Percentiles rank a stretch among this genome's conserved stretches.
Evolutionary conservation across 2,888 invertebrate species (phyloP).

Genomic region (Chrysodeixis includens): DNA sequence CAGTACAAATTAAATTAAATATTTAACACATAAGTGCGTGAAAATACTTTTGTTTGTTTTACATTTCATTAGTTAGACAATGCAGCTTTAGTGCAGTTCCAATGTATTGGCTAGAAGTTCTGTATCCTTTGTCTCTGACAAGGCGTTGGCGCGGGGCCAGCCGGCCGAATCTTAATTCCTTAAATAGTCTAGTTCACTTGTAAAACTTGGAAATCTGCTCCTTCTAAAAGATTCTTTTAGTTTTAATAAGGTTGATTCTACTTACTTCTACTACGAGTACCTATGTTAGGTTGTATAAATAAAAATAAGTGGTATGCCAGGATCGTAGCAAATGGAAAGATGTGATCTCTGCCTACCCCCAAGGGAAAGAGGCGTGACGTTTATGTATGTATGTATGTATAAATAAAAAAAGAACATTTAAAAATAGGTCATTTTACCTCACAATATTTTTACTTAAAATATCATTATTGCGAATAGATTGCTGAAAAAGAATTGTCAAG

Average conservation of each 20-base stretch:
- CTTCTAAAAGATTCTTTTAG: slow-evolving; percentile 29
- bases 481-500: too few relatives aligned
- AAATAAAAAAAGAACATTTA: too few relatives aligned
- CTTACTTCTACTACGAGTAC: too few relatives aligned
- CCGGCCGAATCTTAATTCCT: slow-evolving; percentile 49
- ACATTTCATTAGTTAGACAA: neutral
- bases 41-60: slow-evolving; percentile 1
- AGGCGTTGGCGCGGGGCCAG: slow-evolving; percentile 40
- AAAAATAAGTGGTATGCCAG: too few relatives aligned
- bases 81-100: slow-evolving; percentile 14
- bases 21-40: neutral
- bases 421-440: too few relatives aligned
- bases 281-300: too few relatives aligned
- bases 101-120: slow-evolving; percentile 44
- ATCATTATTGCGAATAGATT: too few relatives aligned
- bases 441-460: too few relatives aligned
- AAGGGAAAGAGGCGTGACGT: too few relatives aligned
- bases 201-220: slow-evolving; percentile 32
- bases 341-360: too few relatives aligned
- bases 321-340: too few relatives aligned
- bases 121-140: slow-evolving; percentile 31
- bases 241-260: neutral
- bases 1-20: neutral
- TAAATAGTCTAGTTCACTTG: slow-evolving; percentile 46
- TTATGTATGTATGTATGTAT: too few relatives aligned